Evolutionary conservation across 2,113 vertebrate genomes (phyloP), one percentile per base, ranked within the genome.

Genomic region (Tupaia tana): DNA sequence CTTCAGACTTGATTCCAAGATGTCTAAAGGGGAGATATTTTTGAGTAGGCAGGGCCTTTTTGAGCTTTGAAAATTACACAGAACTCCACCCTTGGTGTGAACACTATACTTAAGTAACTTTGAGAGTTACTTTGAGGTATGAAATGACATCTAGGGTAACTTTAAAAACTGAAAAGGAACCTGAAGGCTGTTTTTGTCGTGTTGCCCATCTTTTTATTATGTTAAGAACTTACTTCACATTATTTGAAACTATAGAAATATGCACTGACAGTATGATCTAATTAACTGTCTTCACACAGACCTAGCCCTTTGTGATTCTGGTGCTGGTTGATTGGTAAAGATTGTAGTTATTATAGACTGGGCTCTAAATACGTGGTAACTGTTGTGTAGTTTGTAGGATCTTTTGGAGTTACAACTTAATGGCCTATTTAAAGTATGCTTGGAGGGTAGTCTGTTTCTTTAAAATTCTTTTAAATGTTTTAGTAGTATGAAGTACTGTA

Each of bases 31-130:
- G 56, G 56, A 95, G 91, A 64, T 67, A 73, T 86, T 89, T 95
- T 89, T 92, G 79, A 94, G 71, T 34, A 92, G 59, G 19, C 74
- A 86, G 22, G 31, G 29, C 43, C 83, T 80, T 89, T 95, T 52
- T 80, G 70, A 96, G 31, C 54, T 90, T 73, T 88, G 86, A 66
- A 93, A 92, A 95, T 82, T 90, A 82, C 79, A 88, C 61, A 85
- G 94, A 71, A 82, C 86, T 93, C 91, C 56, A 83, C 67, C 31
- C 61, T 87, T 92, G 11, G 56, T 93, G 83, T 77, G 58, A 93
- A 64, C 91, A 90, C 77, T 95, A 78, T 95, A 89, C 56, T 95
- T 95, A 89, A 91, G 83, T 84, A 81, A 77, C 58, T 92, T 90
- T 27, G 25, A 95, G 82, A 84, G 80, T 91, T 69, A 80, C 86